A percentile compares a stretch with the other conserved stretches of the same genome.
Evolutionary conservation across 2,113 vertebrate genomes (phyloP).

Genomic region (Colistium nudipinnis): DNA sequence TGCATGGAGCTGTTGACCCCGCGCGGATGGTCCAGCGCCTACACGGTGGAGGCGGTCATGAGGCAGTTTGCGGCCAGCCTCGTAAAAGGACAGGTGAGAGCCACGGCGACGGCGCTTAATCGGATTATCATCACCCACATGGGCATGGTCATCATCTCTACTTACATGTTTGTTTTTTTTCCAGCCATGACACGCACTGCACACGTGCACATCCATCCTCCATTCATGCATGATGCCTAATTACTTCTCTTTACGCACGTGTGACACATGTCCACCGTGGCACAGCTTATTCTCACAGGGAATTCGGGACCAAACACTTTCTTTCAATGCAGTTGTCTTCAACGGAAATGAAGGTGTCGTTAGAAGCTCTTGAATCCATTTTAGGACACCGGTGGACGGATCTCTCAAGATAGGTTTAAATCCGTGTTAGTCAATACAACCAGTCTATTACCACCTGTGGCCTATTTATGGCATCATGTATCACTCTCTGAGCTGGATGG

Average conservation of each 20-base stretch:
- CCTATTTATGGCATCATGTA: neutral
- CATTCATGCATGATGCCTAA: conserved; percentile 43
- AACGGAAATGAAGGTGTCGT: neutral
- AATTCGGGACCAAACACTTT: neutral
- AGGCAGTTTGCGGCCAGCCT: conserved; percentile 99
- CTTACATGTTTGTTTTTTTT: conserved; percentile 5
- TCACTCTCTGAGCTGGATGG: conserved; percentile 1
- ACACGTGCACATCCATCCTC: neutral
- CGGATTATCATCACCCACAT: conserved; percentile 29
- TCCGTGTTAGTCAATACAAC: neutral
- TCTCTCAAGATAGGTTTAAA: neutral
- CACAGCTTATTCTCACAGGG: neutral
- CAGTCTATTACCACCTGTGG: neutral
- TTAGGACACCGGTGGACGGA: no score
- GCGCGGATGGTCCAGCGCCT: conserved; percentile 98
- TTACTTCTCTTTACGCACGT: no score
- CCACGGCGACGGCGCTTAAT: conserved; percentile 5
- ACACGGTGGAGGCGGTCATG: conserved; percentile 99
- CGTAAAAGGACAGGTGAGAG: conserved; percentile 98
- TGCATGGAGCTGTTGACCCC: conserved; percentile 99
- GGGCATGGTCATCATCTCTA: conserved; percentile 11
- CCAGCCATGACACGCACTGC: conserved; percentile 17
- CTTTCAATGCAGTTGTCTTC: neutral
- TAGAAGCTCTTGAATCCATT: neutral
- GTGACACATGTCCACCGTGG: neutral